These are phyloP conservation scores for Pteronotus mesoamericanus DNA, from an alignment of 2,797 vertebrate genomes.

Conservation along the genomic window DNA sequence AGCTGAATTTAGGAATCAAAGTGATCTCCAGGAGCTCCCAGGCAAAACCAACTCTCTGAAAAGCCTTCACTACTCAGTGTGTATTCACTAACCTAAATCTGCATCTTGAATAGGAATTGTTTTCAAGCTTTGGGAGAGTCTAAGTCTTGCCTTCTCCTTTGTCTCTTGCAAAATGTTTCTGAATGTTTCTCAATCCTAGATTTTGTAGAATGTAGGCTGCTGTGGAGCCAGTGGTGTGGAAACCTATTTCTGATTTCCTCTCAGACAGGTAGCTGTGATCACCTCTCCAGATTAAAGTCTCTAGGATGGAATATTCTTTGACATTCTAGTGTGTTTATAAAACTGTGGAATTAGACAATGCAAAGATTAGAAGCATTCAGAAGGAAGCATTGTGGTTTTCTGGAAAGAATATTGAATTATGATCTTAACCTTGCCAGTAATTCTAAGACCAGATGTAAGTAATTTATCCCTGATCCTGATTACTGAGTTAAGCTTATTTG, in stretches of 20 bases:
- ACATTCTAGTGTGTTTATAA: background rate
- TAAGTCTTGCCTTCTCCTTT: background rate
- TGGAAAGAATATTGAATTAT: background rate
- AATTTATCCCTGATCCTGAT: background rate
- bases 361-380: background rate
- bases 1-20: conserved; percentile 67
- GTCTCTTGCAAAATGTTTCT: background rate
- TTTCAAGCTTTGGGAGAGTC: background rate
- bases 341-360: background rate
- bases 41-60: conserved; percentile 41
- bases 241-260: conserved; percentile 22
- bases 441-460: background rate
- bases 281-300: background rate
- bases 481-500: background rate
- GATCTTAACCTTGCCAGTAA: background rate
- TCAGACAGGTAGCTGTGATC: background rate
- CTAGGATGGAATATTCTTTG: background rate
- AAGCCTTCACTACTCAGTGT: background rate
- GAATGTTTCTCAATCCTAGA: background rate
- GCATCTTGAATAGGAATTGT: background rate
- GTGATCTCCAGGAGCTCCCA: conserved; percentile 54
- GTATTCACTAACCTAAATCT: background rate
- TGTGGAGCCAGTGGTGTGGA: background rate
- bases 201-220: background rate
- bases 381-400: background rate